Conservation (phyloP, 2,113 vertebrate species). For the Lepus timidus region DNA sequence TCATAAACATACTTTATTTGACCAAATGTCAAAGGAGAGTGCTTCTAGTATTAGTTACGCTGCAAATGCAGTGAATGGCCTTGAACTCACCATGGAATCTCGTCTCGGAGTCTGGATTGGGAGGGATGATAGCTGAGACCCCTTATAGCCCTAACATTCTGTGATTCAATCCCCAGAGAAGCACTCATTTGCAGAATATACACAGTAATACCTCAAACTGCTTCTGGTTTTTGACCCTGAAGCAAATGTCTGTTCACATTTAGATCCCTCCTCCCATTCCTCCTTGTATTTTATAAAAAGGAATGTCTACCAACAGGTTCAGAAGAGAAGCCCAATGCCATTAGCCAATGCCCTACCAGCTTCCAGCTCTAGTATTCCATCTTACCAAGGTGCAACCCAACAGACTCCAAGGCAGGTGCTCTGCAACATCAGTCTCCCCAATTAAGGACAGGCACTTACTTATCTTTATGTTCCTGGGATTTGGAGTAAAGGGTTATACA, state of each 20-base stretch:
- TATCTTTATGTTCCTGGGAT: no score
- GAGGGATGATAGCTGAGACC: not conserved
- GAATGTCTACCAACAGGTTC: not conserved
- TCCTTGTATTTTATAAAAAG: not conserved
- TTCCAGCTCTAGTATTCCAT: not conserved
- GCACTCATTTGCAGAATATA: not conserved
- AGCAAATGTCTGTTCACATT: not conserved
- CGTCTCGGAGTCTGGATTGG: not conserved
- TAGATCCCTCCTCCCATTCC: not conserved
- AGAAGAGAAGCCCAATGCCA: not conserved
- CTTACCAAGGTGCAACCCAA: not conserved
- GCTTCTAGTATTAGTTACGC: not conserved
- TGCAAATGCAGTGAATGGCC: not conserved
- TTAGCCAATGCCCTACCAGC: not conserved
- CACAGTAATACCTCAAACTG: no score
- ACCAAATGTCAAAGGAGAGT: not conserved
- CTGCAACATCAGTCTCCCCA: not conserved
- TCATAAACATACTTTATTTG: not conserved
- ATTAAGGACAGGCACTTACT: not conserved
- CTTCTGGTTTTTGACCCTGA: not conserved
- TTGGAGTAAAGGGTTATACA: not conserved
- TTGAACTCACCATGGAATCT: not conserved
- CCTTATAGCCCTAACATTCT: not conserved
- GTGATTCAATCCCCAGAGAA: not conserved
- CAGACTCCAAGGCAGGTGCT: not conserved